These are phyloP conservation scores for Lottia scabra DNA, from an alignment of 2,888 invertebrate species.

Conservation along the genomic window DNA sequence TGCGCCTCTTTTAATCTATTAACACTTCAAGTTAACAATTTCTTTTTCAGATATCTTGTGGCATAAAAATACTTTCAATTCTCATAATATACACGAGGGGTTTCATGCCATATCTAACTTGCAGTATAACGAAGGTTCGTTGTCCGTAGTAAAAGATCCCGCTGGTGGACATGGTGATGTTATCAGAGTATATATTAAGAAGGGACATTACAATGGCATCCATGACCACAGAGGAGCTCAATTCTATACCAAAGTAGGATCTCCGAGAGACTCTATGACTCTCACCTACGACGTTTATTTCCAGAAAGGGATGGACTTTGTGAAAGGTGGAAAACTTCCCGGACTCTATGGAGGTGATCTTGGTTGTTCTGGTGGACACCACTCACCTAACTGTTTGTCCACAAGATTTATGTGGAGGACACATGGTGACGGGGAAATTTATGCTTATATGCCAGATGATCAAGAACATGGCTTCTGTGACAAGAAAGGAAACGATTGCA, in stretches of 20 bases:
- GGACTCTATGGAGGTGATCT: constrained; percentile 37
- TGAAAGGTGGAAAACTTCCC: constrained; percentile 36
- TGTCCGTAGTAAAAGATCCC: constrained; percentile 35
- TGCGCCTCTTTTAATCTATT: no score
- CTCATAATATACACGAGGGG: no score
- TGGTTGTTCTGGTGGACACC: constrained; percentile 44
- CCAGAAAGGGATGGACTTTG: constrained; percentile 29
- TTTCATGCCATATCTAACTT: no score
- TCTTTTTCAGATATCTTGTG: no score
- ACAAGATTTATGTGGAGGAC: constrained; percentile 54
- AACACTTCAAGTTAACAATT: no score
- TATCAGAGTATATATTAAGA: constrained; percentile 8
- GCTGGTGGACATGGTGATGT: constrained; percentile 22
- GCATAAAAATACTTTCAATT: no score
- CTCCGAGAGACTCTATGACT: constrained; percentile 8
- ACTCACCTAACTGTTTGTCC: constrained; percentile 45
- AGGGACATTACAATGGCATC: constrained; percentile 2
- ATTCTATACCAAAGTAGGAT: constrained; percentile 13
- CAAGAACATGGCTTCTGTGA: constrained; percentile 33
- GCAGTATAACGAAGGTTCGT: constrained; percentile 25
- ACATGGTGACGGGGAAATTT: constrained; percentile 50
- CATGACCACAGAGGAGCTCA: neutral
- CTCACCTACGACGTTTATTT: constrained; percentile 28
- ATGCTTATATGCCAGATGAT: constrained; percentile 46
- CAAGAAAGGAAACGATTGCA: constrained; percentile 25